Base-by-base conservation (phyloP, 2,888 invertebrate species). In the Perizoma affinitatum region DNA sequence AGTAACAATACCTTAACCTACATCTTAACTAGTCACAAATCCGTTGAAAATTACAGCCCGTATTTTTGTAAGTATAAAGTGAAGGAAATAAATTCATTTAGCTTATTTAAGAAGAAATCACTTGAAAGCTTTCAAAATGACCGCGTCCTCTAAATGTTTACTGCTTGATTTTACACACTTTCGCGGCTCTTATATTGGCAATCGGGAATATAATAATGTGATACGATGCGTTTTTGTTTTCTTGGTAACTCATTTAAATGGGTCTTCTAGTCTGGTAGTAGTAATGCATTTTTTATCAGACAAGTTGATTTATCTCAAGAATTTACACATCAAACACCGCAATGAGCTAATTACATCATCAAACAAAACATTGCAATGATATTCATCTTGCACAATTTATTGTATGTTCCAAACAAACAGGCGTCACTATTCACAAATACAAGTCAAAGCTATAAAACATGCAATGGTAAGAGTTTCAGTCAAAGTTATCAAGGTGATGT, bases 11-110 rank as follows among this genome's bases (percentile, higher is more conserved):
- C 77, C 83, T 85, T 88, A 84, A 46, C 10, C 40, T 63, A 69
- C 63, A 69, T 75, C 64, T 80, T 75, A 72, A 72, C 84, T 90
- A 90, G 81, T 90, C 85, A 88, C 91, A 91, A 91, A 91, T 91
- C 91, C 91, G 83, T 91, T 87, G 85, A 90, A 83, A 84, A 78
- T 90, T 86, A 90, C 90, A 90, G 89, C 90, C 91, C 81, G 90
- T 80, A 73, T 76, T 77, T 81, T 78, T 78, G 77, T 81, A 83
- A 84, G 80, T 79, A 83, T 81, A 57, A 70, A 68, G 59, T 71
- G 65, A 59, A 71, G 69, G 22, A 71, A 71, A 71, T 77, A 74
- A 71, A 64, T 69, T 70, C 58, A 67, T 71, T 62, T 60, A 67
- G 67, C 45, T 65, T 58, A 66, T 34, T 59, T 62, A 58, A 49